phyloP scores from a whole-genome alignment of 2,888 invertebrate genomes.

The Lamellibrachia columna region DNA sequence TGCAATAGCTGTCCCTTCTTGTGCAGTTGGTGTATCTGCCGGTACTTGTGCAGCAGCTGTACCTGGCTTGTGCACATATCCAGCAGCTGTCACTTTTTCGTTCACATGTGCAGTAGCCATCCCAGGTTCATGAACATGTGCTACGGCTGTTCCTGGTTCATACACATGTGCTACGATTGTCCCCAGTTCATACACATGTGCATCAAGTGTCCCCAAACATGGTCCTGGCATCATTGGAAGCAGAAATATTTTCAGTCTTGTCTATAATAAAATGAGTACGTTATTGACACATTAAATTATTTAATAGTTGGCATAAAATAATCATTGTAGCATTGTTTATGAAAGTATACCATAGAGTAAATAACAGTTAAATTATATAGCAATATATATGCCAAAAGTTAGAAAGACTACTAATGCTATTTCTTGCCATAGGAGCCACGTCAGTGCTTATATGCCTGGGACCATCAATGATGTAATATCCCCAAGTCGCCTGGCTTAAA shows the following conservation, averaged over 20 bases:
- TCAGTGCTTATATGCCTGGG: background rate
- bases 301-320: background rate
- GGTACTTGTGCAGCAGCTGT: background rate
- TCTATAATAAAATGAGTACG: background rate
- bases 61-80: background rate
- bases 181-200: too few species aligned
- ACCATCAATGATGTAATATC: background rate
- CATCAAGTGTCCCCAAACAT: background rate
- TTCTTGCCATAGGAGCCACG: background rate
- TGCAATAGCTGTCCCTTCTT: background rate
- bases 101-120: background rate
- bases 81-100: background rate
- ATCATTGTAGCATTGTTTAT: background rate
- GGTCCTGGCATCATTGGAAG: background rate
- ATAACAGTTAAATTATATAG: background rate
- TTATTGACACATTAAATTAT: background rate
- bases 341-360: background rate
- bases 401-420: background rate
- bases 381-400: background rate
- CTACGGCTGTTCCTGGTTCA: background rate
- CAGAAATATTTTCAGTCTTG: background rate
- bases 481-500: background rate
- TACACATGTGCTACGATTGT: background rate
- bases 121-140: background rate
- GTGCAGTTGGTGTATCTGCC: background rate